Evolutionary conservation across 2,797 vertebrate genomes (phyloP).

Genomic region (Euthynnus affinis): DNA sequence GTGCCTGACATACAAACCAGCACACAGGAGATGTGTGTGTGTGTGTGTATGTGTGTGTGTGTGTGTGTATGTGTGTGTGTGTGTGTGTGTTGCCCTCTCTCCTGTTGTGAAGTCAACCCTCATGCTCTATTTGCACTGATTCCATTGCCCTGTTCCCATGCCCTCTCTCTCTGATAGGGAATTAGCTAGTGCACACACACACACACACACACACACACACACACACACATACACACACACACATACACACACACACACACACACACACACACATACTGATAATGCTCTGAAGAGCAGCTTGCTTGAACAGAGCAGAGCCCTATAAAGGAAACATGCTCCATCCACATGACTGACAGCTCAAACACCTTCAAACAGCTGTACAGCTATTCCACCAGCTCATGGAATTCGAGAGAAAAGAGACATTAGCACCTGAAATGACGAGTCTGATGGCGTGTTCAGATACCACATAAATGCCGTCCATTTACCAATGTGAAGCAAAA

Average conservation of each 20-base stretch:
- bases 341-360: constrained; percentile 1
- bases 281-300: neutral
- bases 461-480: neutral
- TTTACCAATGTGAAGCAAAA: neutral
- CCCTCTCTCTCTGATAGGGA: constrained; percentile 42
- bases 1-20: neutral
- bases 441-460: neutral
- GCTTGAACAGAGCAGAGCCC: neutral
- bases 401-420: neutral
- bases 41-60: neutral
- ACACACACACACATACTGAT: neutral
- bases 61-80: constrained; percentile 9
- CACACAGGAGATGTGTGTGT: neutral
- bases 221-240: constrained; percentile 7
- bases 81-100: constrained; percentile 9
- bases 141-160: constrained; percentile 53
- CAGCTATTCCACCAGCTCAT: neutral
- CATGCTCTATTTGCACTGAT: constrained; percentile 59
- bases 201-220: constrained; percentile 15
- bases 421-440: neutral
- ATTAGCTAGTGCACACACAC: constrained; percentile 22
- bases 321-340: too few relatives aligned
- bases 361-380: constrained; percentile 1
- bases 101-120: constrained; percentile 42
- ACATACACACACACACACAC: constrained; percentile 3